Evolutionary conservation across 1,140 invertebrate species (phyloP).

Genomic region (Myzus persicae): DNA sequence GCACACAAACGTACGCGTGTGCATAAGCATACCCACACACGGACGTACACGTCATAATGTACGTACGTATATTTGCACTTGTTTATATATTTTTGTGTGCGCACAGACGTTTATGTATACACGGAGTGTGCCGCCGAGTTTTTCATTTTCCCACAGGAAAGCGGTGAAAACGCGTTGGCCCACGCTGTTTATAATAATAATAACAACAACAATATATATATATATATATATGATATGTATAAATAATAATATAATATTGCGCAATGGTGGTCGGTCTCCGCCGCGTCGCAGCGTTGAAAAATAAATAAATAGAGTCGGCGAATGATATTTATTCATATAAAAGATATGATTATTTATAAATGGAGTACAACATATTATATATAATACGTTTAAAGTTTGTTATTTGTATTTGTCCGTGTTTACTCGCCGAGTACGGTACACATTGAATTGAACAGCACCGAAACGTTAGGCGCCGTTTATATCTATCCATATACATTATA

Average conservation of each 20-base stretch:
- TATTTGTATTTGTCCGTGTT: neutral
- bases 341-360: neutral
- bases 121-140: no score
- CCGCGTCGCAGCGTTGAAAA: neutral
- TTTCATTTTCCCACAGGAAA: neutral
- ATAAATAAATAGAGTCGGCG: neutral
- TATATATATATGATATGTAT: no score
- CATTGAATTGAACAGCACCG: neutral
- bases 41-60: no score
- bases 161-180: neutral
- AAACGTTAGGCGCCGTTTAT: neutral
- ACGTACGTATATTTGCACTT: no score
- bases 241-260: neutral
- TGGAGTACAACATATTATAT: no score
- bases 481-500: no score
- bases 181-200: neutral
- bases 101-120: no score
- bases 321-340: neutral
- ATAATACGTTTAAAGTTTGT: neutral
- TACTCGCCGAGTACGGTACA: neutral
- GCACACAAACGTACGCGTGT: no score
- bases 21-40: no score
- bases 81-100: no score
- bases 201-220: no score
- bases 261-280: neutral